These are phyloP conservation scores for Zeuzera pyrina DNA, from an alignment of 2,888 invertebrate species.

Conservation along the genomic window DNA sequence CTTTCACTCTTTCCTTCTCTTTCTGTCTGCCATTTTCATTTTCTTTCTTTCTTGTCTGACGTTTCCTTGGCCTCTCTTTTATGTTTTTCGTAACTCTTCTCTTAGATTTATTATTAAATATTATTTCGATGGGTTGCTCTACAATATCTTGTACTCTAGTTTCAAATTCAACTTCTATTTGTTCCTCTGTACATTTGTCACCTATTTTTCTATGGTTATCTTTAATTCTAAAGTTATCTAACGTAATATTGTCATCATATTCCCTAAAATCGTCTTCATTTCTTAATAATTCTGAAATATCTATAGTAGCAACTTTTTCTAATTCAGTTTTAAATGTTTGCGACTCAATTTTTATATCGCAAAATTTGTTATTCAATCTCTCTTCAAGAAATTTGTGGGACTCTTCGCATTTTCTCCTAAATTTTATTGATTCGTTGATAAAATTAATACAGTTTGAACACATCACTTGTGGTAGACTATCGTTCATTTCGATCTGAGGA, in stretches of 20 bases:
- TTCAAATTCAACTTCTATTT: conserved; percentile 15
- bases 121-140: conserved; percentile 17
- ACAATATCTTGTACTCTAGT: conserved; percentile 16
- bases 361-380: conserved; percentile 13
- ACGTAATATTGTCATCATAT: conserved; percentile 29
- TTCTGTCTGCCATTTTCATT: conserved; percentile 10
- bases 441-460: conserved; percentile 24
- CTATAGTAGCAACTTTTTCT: conserved; percentile 19
- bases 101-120: conserved; percentile 14
- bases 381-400: conserved; percentile 19
- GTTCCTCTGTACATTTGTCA: conserved; percentile 8
- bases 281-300: conserved; percentile 25
- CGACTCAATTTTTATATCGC: conserved; percentile 25
- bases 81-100: conserved; percentile 16
- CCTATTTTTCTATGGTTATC: conserved; percentile 7
- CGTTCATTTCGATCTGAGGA: conserved; percentile 28
- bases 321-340: conserved; percentile 12
- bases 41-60: conserved; percentile 19
- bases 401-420: conserved; percentile 25
- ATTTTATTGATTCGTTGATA: conserved; percentile 25
- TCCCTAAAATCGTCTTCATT: conserved; percentile 28
- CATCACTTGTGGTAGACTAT: conserved; percentile 26
- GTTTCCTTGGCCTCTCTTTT: conserved; percentile 21
- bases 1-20: conserved; percentile 21
- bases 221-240: conserved; percentile 19